Conservation (phyloP, 1,140 invertebrate species). For the Orussus abietinus region DNA sequence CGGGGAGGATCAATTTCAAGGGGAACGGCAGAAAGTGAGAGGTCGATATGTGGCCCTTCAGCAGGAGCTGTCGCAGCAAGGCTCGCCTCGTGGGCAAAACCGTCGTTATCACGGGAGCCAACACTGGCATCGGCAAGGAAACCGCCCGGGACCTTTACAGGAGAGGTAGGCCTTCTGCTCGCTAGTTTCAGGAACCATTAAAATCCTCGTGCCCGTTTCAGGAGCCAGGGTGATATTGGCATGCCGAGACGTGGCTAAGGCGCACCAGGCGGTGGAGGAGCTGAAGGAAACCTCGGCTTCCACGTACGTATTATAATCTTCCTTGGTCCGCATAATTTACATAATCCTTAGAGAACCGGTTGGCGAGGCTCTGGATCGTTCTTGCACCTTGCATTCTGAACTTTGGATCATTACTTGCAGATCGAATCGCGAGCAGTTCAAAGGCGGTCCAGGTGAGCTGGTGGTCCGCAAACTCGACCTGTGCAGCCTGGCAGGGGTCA, state of each 20-base stretch:
- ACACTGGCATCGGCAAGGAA: slow-evolving; percentile 87
- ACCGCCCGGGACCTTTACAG: slow-evolving; percentile 74
- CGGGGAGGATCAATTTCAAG: too few relatives aligned
- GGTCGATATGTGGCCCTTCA: slow-evolving; percentile 59
- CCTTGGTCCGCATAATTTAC: neutral
- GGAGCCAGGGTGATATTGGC: slow-evolving; percentile 61
- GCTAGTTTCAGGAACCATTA: too few relatives aligned
- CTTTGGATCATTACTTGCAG: slow-evolving; percentile 21
- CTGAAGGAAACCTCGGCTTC: slow-evolving; percentile 32
- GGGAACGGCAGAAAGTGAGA: too few relatives aligned
- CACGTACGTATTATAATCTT: slow-evolving; percentile 22
- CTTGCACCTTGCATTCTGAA: neutral
- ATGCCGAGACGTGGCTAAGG: slow-evolving; percentile 59
- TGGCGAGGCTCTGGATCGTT: too few relatives aligned
- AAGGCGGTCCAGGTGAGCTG: slow-evolving; percentile 56
- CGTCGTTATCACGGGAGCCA: slow-evolving; percentile 81
- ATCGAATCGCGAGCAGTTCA: slow-evolving; percentile 28
- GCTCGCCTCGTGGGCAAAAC: slow-evolving; percentile 70
- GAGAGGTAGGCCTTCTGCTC: slow-evolving; percentile 54
- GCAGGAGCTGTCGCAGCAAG: slow-evolving; percentile 56
- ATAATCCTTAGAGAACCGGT: neutral
- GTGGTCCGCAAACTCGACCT: slow-evolving; percentile 66
- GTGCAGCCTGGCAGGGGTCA: slow-evolving; percentile 66
- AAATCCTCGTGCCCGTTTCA: slow-evolving; percentile 17
- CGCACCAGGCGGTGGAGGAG: slow-evolving; percentile 48